These are phyloP conservation scores for Ophion obscuratus DNA, from an alignment of 2,888 invertebrate genomes.

Conservation along the genomic window DNA sequence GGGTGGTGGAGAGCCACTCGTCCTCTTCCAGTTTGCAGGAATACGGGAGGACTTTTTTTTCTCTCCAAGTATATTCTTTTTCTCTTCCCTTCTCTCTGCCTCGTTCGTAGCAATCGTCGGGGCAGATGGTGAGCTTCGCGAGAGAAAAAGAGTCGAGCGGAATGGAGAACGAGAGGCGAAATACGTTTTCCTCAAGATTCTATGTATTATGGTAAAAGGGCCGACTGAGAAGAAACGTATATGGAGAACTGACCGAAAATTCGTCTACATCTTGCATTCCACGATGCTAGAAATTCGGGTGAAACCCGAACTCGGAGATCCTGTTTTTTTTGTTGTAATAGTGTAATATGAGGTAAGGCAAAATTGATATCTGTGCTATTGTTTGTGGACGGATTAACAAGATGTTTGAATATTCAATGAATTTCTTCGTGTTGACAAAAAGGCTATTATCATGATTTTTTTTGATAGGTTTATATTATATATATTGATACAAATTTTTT, in stretches of 20 bases:
- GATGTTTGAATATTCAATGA: too few species aligned
- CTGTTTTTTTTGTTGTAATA: neutral
- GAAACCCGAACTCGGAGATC: neutral
- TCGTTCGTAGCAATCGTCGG: slow-evolving; percentile 29
- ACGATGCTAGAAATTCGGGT: neutral
- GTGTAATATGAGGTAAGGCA: too few species aligned
- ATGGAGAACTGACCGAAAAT: neutral
- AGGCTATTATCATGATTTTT: too few species aligned
- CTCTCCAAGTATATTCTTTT: slow-evolving; percentile 50
- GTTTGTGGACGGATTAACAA: too few species aligned
- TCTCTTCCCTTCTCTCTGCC: slow-evolving; percentile 29
- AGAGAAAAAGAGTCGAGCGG: slow-evolving; percentile 45
- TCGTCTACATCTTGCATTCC: neutral
- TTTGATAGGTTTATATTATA: too few species aligned
- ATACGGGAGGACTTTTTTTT: slow-evolving; percentile 71
- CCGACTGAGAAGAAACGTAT: neutral
- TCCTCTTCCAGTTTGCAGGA: slow-evolving; percentile 63
- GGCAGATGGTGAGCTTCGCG: slow-evolving; percentile 70
- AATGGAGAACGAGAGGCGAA: slow-evolving; percentile 36
- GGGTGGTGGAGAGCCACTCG: slow-evolving; percentile 45
- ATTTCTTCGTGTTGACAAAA: too few species aligned
- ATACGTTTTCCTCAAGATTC: slow-evolving; percentile 48
- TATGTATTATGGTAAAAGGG: slow-evolving; percentile 42
- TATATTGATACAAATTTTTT: too few species aligned
- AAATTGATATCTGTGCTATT: too few species aligned